Conservation (phyloP, 2,113 vertebrate species). For the Lasiurus borealis region DNA sequence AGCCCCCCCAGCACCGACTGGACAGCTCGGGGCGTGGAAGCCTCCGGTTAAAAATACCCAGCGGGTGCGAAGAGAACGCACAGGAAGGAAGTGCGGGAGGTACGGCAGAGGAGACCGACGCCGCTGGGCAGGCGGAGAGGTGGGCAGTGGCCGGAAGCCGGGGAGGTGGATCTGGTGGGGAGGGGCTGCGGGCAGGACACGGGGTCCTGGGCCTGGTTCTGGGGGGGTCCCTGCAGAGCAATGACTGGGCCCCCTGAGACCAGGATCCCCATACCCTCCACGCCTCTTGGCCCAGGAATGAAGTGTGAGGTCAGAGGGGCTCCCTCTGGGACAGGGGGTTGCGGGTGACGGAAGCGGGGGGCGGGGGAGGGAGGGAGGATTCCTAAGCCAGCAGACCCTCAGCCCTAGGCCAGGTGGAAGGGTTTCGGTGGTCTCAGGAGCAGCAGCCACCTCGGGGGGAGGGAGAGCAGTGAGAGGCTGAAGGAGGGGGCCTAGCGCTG, state of each 20-base stretch:
- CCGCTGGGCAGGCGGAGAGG: neutral
- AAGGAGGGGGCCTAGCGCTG: accelerated
- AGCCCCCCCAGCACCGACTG: neutral
- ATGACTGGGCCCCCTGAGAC: neutral
- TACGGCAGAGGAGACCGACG: constrained; percentile 61
- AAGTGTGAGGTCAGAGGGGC: neutral
- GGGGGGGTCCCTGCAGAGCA: neutral
- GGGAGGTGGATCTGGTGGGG: constrained; percentile 1
- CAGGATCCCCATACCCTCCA: neutral
- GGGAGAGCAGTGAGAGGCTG: neutral
- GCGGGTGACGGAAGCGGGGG: neutral
- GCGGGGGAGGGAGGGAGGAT: too few relatives aligned
- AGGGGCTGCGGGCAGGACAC: neutral
- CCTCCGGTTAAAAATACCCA: constrained; percentile 83
- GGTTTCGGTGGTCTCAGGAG: neutral
- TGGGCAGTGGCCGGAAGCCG: constrained; percentile 12
- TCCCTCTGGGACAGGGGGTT: too few relatives aligned
- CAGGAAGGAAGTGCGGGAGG: constrained; percentile 85
- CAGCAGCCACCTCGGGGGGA: neutral
- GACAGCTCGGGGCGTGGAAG: constrained; percentile 54
- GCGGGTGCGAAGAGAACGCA: constrained; percentile 71
- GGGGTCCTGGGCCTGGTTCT: accelerated
- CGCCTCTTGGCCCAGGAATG: neutral
- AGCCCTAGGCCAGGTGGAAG: neutral
- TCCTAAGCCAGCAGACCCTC: neutral